Evolutionary conservation across 2,113 vertebrate genomes (phyloP).

Genomic region (Eubucco bourcierii): DNA sequence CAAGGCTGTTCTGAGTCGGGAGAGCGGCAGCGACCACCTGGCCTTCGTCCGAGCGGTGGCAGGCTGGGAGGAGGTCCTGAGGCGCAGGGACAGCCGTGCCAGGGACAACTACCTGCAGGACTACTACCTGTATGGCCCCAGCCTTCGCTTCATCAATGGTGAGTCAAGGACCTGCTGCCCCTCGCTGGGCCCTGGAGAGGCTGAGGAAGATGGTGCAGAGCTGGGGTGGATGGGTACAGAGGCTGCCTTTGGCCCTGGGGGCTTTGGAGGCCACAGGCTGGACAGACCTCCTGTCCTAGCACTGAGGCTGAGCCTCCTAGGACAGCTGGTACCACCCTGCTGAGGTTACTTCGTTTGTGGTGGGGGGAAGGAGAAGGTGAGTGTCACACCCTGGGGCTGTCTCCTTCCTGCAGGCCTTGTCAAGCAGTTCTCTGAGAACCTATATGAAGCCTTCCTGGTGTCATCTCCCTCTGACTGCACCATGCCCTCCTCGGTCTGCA

Average conservation of each 20-base stretch:
- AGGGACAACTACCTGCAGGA: constrained; percentile 83
- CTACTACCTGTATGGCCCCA: constrained; percentile 80
- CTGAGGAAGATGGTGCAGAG: rapidly evolving
- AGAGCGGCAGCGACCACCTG: constrained; percentile 89
- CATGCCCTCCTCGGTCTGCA: constrained; percentile 76
- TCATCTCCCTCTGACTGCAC: constrained; percentile 77
- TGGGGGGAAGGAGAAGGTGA: background rate
- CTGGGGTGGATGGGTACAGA: rapidly evolving
- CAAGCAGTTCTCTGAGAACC: constrained; percentile 93
- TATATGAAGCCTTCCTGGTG: constrained; percentile 86
- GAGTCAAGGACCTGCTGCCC: background rate
- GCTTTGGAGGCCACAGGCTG: background rate
- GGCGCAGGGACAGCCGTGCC: constrained; percentile 73
- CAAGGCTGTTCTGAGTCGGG: constrained; percentile 83
- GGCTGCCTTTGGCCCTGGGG: background rate
- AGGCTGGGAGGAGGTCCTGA: constrained; percentile 84
- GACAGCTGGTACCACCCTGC: background rate
- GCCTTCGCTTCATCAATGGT: constrained; percentile 93
- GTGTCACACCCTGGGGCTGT: background rate
- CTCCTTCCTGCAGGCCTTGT: constrained; percentile 82
- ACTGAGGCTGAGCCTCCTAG: rapidly evolving
- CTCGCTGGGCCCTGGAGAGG: background rate
- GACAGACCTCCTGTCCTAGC: background rate
- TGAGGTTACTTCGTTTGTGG: rapidly evolving
- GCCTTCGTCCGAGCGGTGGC: constrained; percentile 85